These are phyloP conservation scores for Popillia japonica DNA, from an alignment of 1,140 invertebrate species.

Conservation along the genomic window DNA sequence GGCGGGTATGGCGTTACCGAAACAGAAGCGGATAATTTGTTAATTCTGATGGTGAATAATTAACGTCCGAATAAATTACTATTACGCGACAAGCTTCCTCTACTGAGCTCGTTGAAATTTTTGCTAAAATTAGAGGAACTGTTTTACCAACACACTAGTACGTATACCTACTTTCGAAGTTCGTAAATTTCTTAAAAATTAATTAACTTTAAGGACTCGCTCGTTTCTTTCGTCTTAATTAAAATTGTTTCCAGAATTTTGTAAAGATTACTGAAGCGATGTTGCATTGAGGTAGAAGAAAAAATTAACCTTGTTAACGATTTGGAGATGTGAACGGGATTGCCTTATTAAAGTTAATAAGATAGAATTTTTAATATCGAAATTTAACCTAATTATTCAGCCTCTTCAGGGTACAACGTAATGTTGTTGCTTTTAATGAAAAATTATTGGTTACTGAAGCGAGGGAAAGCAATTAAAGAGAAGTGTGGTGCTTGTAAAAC, in stretches of 20 bases:
- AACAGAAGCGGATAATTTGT: conserved; percentile 31
- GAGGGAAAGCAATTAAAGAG: no score
- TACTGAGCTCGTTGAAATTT: neutral
- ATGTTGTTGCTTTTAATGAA: no score
- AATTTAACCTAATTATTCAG: no score
- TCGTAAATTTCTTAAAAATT: conserved; percentile 29
- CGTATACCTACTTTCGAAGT: neutral
- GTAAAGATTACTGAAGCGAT: neutral
- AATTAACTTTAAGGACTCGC: conserved; percentile 1
- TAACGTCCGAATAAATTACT: conserved; percentile 27
- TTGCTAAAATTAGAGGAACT: conserved; percentile 16
- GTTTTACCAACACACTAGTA: neutral
- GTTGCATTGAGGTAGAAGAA: neutral
- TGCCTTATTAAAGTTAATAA: no score
- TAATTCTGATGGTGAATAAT: conserved; percentile 32
- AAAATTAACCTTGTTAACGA: neutral
- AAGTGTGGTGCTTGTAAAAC: no score
- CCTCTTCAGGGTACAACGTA: no score
- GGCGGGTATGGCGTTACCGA: conserved; percentile 17
- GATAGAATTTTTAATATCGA: no score
- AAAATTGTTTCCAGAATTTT: conserved; percentile 7
- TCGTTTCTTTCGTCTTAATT: conserved; percentile 16
- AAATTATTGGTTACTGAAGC: no score
- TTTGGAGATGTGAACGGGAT: neutral
- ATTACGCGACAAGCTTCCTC: conserved; percentile 16